Evolutionary conservation across 2,113 vertebrate genomes (phyloP).

Genomic region (Motacilla alba): DNA sequence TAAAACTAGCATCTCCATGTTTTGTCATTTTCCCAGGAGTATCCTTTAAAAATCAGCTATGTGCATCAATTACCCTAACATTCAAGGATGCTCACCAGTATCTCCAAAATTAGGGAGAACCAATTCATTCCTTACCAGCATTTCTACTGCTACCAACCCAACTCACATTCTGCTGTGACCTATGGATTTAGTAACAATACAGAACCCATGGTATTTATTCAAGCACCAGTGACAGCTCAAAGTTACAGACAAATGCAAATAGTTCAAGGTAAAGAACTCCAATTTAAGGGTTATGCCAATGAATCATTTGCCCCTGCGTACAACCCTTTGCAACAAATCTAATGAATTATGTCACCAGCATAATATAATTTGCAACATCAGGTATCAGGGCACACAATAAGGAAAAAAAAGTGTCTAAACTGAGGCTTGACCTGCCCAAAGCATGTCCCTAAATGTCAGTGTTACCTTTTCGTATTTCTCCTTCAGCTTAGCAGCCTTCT

Average conservation of each 20-base stretch:
- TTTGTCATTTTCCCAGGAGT: neutral
- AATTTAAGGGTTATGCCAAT: neutral
- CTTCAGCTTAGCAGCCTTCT: slow-evolving; percentile 95
- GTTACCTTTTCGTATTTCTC: slow-evolving; percentile 97
- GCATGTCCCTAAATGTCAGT: neutral
- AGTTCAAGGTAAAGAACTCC: neutral
- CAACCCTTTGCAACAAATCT: neutral
- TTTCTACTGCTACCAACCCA: neutral
- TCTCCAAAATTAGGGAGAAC: neutral
- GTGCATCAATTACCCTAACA: neutral
- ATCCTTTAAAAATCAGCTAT: neutral
- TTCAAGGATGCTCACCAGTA: neutral
- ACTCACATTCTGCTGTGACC: neutral
- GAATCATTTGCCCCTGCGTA: accelerated
- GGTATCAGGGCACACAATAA: accelerated
- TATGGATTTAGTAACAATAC: neutral
- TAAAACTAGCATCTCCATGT: neutral
- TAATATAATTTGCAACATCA: neutral
- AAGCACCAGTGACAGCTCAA: neutral
- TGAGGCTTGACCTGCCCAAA: neutral
- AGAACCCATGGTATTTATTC: neutral
- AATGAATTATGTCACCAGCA: neutral
- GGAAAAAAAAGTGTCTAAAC: neutral
- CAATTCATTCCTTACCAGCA: neutral
- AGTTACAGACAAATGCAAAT: neutral